A percentile compares a stretch with the other conserved stretches of the same genome.
Conservation (phyloP, 1,140 invertebrate species). For the Hycleus cichorii region DNA sequence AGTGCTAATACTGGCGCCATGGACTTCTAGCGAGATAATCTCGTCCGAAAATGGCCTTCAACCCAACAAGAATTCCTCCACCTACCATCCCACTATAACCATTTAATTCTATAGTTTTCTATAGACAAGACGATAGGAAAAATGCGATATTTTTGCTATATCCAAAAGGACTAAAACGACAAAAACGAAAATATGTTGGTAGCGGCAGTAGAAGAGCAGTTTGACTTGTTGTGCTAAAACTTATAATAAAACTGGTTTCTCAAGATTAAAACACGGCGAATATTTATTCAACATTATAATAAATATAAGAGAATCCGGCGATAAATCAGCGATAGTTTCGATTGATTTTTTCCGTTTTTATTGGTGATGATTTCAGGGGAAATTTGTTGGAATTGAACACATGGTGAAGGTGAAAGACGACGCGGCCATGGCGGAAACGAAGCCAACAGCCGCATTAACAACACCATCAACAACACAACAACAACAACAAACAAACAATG, state of each 20-base stretch:
- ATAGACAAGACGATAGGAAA: no score
- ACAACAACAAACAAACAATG: constrained; percentile 14
- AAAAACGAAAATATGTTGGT: not conserved
- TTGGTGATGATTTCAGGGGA: no score
- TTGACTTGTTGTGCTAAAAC: not conserved
- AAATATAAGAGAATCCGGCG: no score
- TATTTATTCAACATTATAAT: no score
- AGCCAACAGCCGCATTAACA: constrained; percentile 15
- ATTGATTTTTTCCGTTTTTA: not conserved
- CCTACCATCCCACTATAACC: not conserved
- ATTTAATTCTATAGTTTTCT: not conserved
- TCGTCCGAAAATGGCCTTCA: no score
- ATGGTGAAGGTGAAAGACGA: constrained; percentile 40
- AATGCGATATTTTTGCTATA: no score
- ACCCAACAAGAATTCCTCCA: not conserved
- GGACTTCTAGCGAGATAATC: no score
- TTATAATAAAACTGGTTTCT: constrained; percentile 5
- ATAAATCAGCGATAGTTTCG: not conserved
- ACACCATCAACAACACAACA: constrained; percentile 17
- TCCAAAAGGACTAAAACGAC: not conserved
- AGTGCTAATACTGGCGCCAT: no score
- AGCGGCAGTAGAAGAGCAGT: not conserved
- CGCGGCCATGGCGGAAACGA: constrained; percentile 30
- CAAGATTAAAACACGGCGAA: no score
- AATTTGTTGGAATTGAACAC: no score